Base-by-base conservation (phyloP, 2,888 invertebrate genomes). In the Chalcis sispes region DNA sequence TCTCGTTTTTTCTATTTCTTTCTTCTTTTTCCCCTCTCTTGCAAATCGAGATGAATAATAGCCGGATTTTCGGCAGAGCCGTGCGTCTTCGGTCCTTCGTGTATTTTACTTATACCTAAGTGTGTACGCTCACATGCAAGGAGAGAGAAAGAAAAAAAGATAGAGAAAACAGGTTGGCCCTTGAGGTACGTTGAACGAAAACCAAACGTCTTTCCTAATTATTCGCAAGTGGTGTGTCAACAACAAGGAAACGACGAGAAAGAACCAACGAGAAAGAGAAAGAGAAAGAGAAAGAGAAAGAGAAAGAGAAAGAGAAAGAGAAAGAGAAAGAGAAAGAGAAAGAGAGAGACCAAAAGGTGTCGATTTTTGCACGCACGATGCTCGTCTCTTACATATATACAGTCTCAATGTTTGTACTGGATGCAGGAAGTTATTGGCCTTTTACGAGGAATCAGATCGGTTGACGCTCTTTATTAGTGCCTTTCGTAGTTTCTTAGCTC, bases 41-140 rank as follows among this genome's bases (percentile, higher is more conserved):
- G 46, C 61, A 13, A 46, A 27, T 40, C 36, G 48, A 70, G 46
- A 75, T 75, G 75, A 75, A 75, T 75, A 75, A 75, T 75, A 42
- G 66, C 25, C 46, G 61, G 66, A 66, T 66, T 71, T 66, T 61
- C 61, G 36, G 66, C 58, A 52, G 29, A 59, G 20, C 25, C 25
- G 20, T 18, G 46, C 25, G 54, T 23, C 40, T 36, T 66, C 48
- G 32, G 15, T n/a, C 42, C 15, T 42, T 15, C 15, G 42, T 2
- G 15, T 2, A 4, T 36, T 10, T 36, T 36, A 36, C 36, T 36
- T 36, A 4, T 42, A 27, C 25, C 1, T n/a, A n/a, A n/a, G n/a
- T 13, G n/a, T 7, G 3, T 3, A 42, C 23, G 20, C 65, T 23
- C 8, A 36, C 42, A 13, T 13, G 20, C 32, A 59, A 20, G 20